phyloP scores from a whole-genome alignment of 2,888 invertebrate species.

The Panzeria rudis region DNA sequence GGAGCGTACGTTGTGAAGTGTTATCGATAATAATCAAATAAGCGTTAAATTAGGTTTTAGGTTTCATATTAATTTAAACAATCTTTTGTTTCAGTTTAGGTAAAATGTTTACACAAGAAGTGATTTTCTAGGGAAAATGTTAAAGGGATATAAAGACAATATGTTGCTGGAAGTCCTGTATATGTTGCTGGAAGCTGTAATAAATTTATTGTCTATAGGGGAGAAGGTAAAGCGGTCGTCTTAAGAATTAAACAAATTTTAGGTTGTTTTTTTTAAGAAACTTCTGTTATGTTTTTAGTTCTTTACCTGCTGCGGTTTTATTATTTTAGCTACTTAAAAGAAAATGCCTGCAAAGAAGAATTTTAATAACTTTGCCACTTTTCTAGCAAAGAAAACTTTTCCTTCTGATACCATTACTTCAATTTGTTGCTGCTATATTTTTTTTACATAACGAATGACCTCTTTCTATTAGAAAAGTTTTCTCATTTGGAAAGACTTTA shows the following conservation, averaged over 20 bases:
- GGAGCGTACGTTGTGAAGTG: constrained; percentile 25
- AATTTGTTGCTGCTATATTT: not conserved
- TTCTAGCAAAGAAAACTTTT: not conserved
- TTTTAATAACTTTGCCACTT: not conserved
- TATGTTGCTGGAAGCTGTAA: too few relatives aligned
- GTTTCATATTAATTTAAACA: not conserved
- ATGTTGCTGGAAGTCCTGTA: too few relatives aligned
- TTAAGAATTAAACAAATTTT: not conserved
- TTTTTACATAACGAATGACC: constrained; percentile 7
- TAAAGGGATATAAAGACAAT: too few relatives aligned
- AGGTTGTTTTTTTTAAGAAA: not conserved
- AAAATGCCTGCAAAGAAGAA: not conserved
- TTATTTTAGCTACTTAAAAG: not conserved
- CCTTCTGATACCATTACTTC: not conserved
- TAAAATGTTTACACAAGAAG: not conserved
- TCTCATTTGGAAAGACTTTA: constrained; percentile 20
- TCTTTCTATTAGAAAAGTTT: constrained; percentile 48
- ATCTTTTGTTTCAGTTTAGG: not conserved
- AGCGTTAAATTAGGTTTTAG: constrained; percentile 67
- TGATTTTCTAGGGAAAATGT: not conserved
- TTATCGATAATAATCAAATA: constrained; percentile 67
- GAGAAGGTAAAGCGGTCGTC: not conserved
- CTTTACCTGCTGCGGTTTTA: not conserved
- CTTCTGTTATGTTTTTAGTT: not conserved
- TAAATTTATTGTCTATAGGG: too few relatives aligned